These are phyloP conservation scores for Aplodontia rufa DNA, from an alignment of 2,113 vertebrate species.

Conservation along the genomic window DNA sequence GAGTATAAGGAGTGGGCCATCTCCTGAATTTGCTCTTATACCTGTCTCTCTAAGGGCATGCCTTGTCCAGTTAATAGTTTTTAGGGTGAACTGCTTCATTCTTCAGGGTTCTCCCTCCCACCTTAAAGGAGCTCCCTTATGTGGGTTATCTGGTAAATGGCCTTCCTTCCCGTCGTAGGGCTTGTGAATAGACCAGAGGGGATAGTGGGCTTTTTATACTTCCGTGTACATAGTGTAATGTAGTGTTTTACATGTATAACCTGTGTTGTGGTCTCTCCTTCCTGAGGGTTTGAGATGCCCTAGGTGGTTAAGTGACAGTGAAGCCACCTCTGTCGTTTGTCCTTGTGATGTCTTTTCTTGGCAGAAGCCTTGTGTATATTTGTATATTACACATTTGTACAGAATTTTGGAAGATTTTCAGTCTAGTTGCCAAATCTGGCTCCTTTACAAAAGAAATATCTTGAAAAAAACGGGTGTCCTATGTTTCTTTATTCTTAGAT, in stretches of 20 bases:
- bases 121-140: slow-evolving; percentile 70
- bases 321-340: slow-evolving; percentile 76
- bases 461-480: slow-evolving; percentile 74
- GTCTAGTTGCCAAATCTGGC: slow-evolving; percentile 86
- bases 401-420: slow-evolving; percentile 90
- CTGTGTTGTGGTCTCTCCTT: slow-evolving; percentile 66
- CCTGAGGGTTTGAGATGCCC: slow-evolving; percentile 66
- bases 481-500: slow-evolving; percentile 74
- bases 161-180: slow-evolving; percentile 75
- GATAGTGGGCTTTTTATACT: slow-evolving; percentile 72
- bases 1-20: slow-evolving; percentile 22
- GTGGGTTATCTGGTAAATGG: slow-evolving; percentile 53
- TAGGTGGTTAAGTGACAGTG: slow-evolving; percentile 77
- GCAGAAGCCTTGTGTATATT: slow-evolving; percentile 86
- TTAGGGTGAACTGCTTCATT: slow-evolving; percentile 79
- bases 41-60: slow-evolving; percentile 74
- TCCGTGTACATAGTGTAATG: slow-evolving; percentile 84
- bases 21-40: slow-evolving; percentile 75
- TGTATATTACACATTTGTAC: slow-evolving; percentile 90
- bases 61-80: slow-evolving; percentile 73
- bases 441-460: slow-evolving; percentile 89
- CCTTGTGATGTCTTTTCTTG: slow-evolving; percentile 82
- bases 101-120: slow-evolving; percentile 67
- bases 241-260: slow-evolving; percentile 75
- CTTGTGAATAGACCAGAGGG: slow-evolving; percentile 70